A percentile compares a stretch with the other conserved stretches of the same genome.
These are phyloP conservation scores for Rhagoletis zephyria DNA, from an alignment of 1,140 invertebrate genomes.

Conservation along the genomic window DNA sequence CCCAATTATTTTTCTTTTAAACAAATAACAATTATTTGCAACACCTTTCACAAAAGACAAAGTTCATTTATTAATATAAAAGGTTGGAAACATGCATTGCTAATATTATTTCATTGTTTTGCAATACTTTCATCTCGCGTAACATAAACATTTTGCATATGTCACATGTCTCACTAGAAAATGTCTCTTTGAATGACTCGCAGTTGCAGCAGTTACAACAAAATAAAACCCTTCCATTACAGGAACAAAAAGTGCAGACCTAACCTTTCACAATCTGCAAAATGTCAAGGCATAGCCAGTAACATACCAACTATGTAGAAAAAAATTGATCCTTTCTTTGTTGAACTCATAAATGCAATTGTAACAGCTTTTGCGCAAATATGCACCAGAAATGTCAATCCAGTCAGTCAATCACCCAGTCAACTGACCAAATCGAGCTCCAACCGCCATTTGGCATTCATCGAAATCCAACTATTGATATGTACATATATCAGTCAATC, in stretches of 20 bases:
- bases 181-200: neutral
- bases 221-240: neutral
- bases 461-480: neutral
- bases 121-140: neutral
- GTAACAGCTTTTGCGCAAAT: constrained; percentile 61
- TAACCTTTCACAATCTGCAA: constrained; percentile 40
- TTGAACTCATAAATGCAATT: neutral
- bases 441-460: neutral
- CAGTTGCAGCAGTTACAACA: constrained; percentile 11
- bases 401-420: neutral
- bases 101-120: constrained; percentile 1
- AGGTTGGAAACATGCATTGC: too few relatives aligned
- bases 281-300: neutral
- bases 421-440: neutral
- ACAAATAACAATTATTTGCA: too few relatives aligned
- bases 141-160: constrained; percentile 35
- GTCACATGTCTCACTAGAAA: neutral
- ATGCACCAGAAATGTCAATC: constrained; percentile 62
- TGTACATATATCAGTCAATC: constrained; percentile 23
- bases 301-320: neutral
- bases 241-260: neutral
- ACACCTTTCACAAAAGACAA: too few relatives aligned
- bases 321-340: constrained; percentile 12
- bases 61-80: too few relatives aligned
- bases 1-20: too few relatives aligned